phyloP scores from a whole-genome alignment of 2,113 vertebrate species.

The Excalfactoria chinensis region DNA sequence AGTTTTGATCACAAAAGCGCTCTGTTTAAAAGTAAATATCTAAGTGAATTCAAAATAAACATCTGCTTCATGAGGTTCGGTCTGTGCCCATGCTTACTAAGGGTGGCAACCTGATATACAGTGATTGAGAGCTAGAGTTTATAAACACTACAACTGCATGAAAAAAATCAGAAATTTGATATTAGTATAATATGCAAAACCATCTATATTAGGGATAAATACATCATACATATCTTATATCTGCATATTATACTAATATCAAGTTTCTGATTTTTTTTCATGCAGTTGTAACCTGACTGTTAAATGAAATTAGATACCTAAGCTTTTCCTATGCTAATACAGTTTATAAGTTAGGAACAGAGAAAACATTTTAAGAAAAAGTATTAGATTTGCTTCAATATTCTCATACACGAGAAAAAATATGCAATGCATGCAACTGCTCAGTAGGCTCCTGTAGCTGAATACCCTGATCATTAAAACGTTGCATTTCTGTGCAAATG shows the following conservation, averaged over 20 bases:
- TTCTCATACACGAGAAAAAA: slow-evolving; percentile 36
- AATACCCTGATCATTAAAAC: slow-evolving; percentile 48
- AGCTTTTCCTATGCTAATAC: slow-evolving; percentile 12
- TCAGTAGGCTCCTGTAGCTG: slow-evolving; percentile 17
- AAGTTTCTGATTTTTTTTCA: no score
- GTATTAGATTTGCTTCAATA: slow-evolving; percentile 49
- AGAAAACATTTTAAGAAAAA: slow-evolving; percentile 56
- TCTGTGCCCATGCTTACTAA: background rate
- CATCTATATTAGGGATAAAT: background rate
- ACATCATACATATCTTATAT: background rate
- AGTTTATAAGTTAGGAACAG: slow-evolving; percentile 23
- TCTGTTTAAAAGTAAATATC: background rate
- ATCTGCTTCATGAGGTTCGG: background rate
- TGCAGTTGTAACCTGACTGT: no score
- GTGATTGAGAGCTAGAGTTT: background rate
- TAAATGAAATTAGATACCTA: background rate
- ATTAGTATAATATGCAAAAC: background rate
- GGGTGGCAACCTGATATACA: background rate
- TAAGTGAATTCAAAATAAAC: background rate
- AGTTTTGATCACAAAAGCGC: background rate
- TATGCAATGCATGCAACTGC: background rate
- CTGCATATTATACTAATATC: no score
- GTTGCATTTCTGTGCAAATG: slow-evolving; percentile 56
- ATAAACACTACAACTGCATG: background rate
- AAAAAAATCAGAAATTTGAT: background rate